These are phyloP conservation scores for Mizuhopecten yessoensis DNA, from an alignment of 1,140 invertebrate species.

Conservation along the genomic window DNA sequence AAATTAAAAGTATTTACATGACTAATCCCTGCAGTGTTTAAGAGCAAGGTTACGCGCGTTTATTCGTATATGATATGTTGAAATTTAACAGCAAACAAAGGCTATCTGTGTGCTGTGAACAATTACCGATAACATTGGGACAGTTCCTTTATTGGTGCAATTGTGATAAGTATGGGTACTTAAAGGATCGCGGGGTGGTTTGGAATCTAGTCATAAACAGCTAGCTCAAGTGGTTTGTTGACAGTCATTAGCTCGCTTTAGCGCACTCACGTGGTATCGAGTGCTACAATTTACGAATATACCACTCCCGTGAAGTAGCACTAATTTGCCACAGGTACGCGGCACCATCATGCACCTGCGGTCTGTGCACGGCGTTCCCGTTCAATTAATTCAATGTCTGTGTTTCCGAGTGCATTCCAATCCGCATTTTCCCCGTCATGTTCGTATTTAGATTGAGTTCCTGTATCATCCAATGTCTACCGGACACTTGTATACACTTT, in stretches of 20 bases:
- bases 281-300: neutral
- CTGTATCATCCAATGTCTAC: too few species aligned
- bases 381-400: neutral
- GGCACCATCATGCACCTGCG: neutral
- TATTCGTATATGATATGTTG: neutral
- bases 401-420: neutral
- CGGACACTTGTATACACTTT: too few species aligned
- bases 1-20: neutral
- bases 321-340: neutral
- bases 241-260: neutral
- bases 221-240: slow-evolving; percentile 27
- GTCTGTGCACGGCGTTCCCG: neutral
- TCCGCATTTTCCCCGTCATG: too few species aligned
- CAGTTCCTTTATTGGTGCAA: neutral
- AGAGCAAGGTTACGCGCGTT: neutral
- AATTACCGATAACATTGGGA: neutral
- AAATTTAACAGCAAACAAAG: neutral
- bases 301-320: neutral
- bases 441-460: too few species aligned
- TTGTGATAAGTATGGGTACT: slow-evolving; percentile 25
- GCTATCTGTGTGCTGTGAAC: neutral
- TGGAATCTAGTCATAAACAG: neutral
- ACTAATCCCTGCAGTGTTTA: neutral
- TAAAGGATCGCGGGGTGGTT: neutral
- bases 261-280: neutral